Percentiles rank a stretch among this genome's conserved stretches.
phyloP scores from a whole-genome alignment of 2,113 vertebrate species.

The Thalassarche chlororhynchos region DNA sequence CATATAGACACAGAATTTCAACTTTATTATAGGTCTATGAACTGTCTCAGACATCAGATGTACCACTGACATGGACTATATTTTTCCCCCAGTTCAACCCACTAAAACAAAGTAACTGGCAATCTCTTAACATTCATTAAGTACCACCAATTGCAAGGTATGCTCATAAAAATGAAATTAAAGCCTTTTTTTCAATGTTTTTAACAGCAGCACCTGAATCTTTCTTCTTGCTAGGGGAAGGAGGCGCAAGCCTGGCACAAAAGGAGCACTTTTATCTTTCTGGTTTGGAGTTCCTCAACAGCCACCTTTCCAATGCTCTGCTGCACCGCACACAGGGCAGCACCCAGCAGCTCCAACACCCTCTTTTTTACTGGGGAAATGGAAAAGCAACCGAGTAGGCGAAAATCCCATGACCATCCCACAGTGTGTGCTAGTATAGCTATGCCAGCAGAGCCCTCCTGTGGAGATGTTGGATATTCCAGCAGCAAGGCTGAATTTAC shows the following conservation, averaged over 20 bases:
- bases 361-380: not conserved
- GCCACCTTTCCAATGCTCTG: not conserved
- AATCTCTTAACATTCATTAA: not conserved
- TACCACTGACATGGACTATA: not conserved
- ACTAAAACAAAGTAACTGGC: not conserved
- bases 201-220: not conserved
- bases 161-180: not conserved
- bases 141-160: not conserved
- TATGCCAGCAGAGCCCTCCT: conserved; percentile 54
- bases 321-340: not conserved
- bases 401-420: not conserved
- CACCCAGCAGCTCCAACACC: not conserved
- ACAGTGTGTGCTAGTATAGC: not conserved
- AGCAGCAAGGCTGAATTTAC: not conserved
- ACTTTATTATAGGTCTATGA: not conserved
- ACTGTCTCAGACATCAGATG: not conserved
- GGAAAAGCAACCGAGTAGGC: not conserved
- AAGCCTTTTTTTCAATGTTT: not conserved
- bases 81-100: not conserved
- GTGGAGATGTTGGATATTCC: conserved; percentile 24
- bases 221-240: not conserved
- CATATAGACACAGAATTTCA: not conserved
- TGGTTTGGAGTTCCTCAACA: not conserved
- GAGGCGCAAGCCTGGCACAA: not conserved
- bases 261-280: not conserved